Evolutionary conservation across 2,888 invertebrate genomes (phyloP), one percentile per base, ranked within the genome.

Genomic region (Cheilosia soror): DNA sequence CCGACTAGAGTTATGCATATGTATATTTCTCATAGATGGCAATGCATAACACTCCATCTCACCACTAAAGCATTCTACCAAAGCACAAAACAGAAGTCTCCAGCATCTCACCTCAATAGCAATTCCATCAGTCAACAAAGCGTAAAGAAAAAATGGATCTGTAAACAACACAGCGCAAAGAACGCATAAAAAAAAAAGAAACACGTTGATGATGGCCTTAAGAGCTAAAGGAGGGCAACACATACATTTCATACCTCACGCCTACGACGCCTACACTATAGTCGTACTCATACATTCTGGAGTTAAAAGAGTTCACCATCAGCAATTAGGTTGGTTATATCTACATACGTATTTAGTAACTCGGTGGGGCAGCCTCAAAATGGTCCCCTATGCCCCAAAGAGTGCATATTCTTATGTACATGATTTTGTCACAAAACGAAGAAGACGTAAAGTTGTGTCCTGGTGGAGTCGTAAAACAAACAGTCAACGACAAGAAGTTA

Each of bases 91-190:
- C 83, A 80, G 71, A 33, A 80, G 79, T 65, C 73, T 69, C 29
- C 55, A 49, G 66, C 76, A 76, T 85, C 80, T 76, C 80, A 80
- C 80, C 84, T 80, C 84, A 71, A 85, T 76, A 44, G 84, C 84
- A 85, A 80, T 80, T 85, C 80, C 84, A 85, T 80, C 76, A 85
- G 84, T 85, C 80, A 85, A 85, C 84, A 80, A 13, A 29, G 47
- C 13, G 6, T 7, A 27, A 51, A 6, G 66, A 62, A 49, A 55
- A 72, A 49, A 69, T 68, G 47, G 57, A 75, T 75, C 69, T 75
- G 71, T 79, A 71, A 79, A 84, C 79, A 84, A 44, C 51, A 73
- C 20, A 62, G 29, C 44, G 65, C 4, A 42, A 11, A 27, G 15
- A 20, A 51, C 51, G 27, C 27, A 68, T 25, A 65, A 13, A 68